A percentile compares a stretch with the other conserved stretches of the same genome.
These are phyloP conservation scores for Sorex maritimensis DNA, from an alignment of 2,797 vertebrate genomes.

Conservation along the genomic window DNA sequence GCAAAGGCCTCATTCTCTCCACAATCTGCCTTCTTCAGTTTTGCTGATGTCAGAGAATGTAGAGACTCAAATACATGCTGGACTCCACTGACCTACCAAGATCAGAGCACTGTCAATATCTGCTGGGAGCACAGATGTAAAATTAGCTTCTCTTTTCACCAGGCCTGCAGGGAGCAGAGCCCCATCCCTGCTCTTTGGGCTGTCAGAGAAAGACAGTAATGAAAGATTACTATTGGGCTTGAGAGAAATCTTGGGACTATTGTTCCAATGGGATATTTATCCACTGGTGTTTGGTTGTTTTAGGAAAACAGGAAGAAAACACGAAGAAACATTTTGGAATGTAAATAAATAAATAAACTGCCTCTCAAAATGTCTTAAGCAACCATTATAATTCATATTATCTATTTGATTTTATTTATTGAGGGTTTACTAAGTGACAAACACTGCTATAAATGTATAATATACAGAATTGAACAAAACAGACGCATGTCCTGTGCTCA, in stretches of 20 bases:
- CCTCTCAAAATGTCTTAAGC: background rate
- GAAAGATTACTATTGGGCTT: background rate
- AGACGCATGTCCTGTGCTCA: background rate
- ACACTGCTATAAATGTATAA: background rate
- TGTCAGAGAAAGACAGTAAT: background rate
- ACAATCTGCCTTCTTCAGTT: background rate
- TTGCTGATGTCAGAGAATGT: background rate
- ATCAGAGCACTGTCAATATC: background rate
- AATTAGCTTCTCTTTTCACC: background rate
- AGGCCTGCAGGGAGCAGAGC: conserved; percentile 4
- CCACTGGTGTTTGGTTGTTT: background rate
- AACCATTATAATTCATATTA: background rate
- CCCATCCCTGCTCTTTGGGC: background rate
- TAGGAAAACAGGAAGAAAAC: no score
- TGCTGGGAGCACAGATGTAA: background rate
- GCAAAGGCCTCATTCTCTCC: background rate
- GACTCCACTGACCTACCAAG: background rate
- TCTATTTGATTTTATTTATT: background rate
- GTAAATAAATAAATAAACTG: no score
- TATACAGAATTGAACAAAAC: background rate
- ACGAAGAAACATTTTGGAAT: no score
- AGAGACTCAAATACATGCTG: background rate
- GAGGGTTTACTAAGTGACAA: background rate
- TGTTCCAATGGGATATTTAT: background rate
- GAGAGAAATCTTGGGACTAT: background rate